Evolutionary conservation across 2,113 vertebrate genomes (phyloP), one percentile per base, ranked within the genome.

Genomic region (Dermatemys mawii): DNA sequence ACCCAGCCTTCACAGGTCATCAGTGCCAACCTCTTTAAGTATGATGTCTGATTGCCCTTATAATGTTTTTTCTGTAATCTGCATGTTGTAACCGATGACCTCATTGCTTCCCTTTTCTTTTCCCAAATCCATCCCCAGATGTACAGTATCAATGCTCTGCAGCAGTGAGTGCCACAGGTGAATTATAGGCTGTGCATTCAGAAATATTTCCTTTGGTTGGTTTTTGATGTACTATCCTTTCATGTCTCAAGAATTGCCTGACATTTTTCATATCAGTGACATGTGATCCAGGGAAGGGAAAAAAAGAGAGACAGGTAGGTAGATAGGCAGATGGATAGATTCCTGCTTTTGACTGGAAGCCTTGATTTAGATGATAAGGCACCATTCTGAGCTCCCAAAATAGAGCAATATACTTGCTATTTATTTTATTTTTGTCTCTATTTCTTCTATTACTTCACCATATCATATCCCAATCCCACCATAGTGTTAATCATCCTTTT

Each of bases 301-400:
- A 2, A 13, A 7, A 50, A 78, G 63, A 63, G 90, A 50, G 29
- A 54, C 17, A 19, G 50, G 17, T 17, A 75, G 83, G 82, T 9
- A 5, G 17, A 75, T 60, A 19, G 88, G 85, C 49, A 82, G 82
- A 19, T 17, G 6, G 79, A 57, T 88, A 67, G 32, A 32, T 14
- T 11, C 38, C 89, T 53, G 87, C 78, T 2, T 27, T 73, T 81
- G 6, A 26, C 38, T 89, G 86, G 57, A 79, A 80, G 75, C 83
- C 48, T 70, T 94, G 90, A 94, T 91, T 94, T 89, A 94, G 86
- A 90, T 89, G 92, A 80, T 81, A 75, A 46, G 48, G 70, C 92
- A 91, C 90, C 78, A 67, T 91, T 83, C 76, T 88, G 95, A 93
- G 92, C 38, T 86, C 94, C 94, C 86, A 92, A 94, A 88, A 92